phyloP scores from a whole-genome alignment of 2,888 invertebrate species.

The Lithophane leautieri region DNA sequence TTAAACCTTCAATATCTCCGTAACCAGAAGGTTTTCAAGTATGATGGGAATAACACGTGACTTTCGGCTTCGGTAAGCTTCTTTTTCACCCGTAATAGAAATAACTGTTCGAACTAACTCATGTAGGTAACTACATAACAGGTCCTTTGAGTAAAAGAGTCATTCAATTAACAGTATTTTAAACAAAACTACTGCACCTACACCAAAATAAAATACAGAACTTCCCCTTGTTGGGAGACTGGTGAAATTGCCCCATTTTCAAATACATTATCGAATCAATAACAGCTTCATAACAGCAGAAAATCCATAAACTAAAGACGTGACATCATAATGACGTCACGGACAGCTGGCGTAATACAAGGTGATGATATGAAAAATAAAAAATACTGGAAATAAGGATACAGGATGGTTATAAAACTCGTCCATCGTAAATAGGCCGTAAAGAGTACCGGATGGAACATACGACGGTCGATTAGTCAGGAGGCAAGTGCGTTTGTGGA shows the following conservation, averaged over 20 bases:
- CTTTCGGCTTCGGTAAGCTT: too few relatives aligned
- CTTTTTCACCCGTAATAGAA: too few relatives aligned
- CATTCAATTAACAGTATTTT: too few relatives aligned
- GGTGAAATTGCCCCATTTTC: background rate
- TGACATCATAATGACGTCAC: constrained; percentile 70
- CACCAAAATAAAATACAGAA: too few relatives aligned
- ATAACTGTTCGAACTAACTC: too few relatives aligned
- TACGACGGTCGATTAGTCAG: constrained; percentile 67
- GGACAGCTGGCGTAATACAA: constrained; percentile 75
- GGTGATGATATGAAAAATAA: constrained; percentile 68
- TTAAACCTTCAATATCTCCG: too few relatives aligned
- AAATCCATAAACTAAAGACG: constrained; percentile 69
- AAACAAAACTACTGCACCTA: too few relatives aligned
- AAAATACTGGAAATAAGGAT: constrained; percentile 78
- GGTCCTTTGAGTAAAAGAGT: too few relatives aligned
- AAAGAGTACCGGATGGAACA: constrained; percentile 81
- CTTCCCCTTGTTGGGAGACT: background rate
- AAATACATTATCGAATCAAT: background rate
- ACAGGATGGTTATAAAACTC: constrained; percentile 82
- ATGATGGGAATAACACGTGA: too few relatives aligned
- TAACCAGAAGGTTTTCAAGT: too few relatives aligned
- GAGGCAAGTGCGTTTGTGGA: constrained; percentile 46
- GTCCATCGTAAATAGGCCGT: constrained; percentile 86
- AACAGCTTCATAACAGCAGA: constrained; percentile 6
- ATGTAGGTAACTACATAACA: too few relatives aligned